Evolutionary conservation across 2,888 invertebrate species (phyloP), one percentile per base, ranked within the genome.

Genomic region (Athetis lepigone): DNA sequence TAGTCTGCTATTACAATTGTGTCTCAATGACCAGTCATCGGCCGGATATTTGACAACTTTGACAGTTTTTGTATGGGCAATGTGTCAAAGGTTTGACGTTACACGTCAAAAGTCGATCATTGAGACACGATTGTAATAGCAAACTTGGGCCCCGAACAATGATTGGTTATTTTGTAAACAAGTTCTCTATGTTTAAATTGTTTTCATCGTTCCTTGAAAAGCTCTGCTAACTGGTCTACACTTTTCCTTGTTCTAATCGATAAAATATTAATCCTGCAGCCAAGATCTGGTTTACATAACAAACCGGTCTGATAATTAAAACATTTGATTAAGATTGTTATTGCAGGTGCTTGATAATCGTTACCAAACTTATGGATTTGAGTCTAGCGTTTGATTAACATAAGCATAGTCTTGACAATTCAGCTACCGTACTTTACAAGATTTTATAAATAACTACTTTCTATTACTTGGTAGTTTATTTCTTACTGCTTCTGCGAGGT

Each of bases 261-360:
- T 23, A 37, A 19, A 23, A 63, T 45, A 37, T 54, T 43, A 27
- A 50, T 43, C 42, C 51, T 52, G 9, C 19, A 16, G 18, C 18
- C 18, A 62, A 43, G 37, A 64, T 37, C n/a, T 37, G 13, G 18
- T 37, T 23, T 36, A 21, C 2, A 25, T 23, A n/a, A 13, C n/a
- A 36, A n/a, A 36, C 13, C 33, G 2, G 19, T 18, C 23, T 19
- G 0, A n/a, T 40, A 25, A 18, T 23, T 19, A 25, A 23, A 46
- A 13, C 16, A 46, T 11, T 16, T 11, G 0, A 21, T 16, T 8
- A 43, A 13, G 8, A 27, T 27, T 2, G 27, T 27, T 27, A 1
- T 27, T 27, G 4, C 5, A 0, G 5, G 5, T 3, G 5, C 2
- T 27, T 9, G 4, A 8, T 1, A n/a, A 21, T 21, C 1, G 13